Evolutionary conservation across 1,140 invertebrate species (phyloP), one percentile per base, ranked within the genome.

Genomic region (Lucilia sericata): DNA sequence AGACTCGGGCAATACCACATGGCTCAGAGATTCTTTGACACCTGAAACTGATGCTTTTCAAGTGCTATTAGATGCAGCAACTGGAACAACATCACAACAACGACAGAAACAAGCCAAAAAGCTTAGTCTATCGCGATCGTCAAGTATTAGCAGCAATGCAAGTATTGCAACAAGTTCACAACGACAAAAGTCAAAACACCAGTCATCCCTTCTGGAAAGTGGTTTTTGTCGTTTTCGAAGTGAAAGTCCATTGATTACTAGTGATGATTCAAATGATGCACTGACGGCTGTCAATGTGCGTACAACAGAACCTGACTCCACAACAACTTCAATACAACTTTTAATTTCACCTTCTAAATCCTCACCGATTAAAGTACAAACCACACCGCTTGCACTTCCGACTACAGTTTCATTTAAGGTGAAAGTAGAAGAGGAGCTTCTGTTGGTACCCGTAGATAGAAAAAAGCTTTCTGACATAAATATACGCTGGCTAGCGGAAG

Each of bases 401-500:
- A 87, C 87, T 14, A 91, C 88, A 7, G 85, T 90, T 14, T 90
- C 93, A 0, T 93, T 95, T 4, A 94, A 94, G 88, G 93, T 95
- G 0, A 92, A 93, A 85, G 92, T 95, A 34, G 92, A 94, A 86
- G 93, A 94, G 60, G 94, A 94, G 88, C 87, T 94, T 2, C 91
- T 95, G 82, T 87, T 95, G 60, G 93, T 95, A 82, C 94, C 94
- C 0, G 88, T 95, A 14, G 92, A 93, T 36, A 87, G 93, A 51
- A 92, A 93, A 14, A 93, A 92, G 78, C 91, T 94, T 25, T 92
- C 93, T 83, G 93, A 91, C 65, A 91, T 93, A 84, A 94, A 93
- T 84, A 94, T 95, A 86, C 92, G 92, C 84, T 96, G 95, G 95
- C 91, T 96, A 84, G 93, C 94, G 60, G 93, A 94, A 70, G 94